These are phyloP conservation scores for Elymnias hypermnestra DNA, from an alignment of 1,140 invertebrate species.

Conservation along the genomic window DNA sequence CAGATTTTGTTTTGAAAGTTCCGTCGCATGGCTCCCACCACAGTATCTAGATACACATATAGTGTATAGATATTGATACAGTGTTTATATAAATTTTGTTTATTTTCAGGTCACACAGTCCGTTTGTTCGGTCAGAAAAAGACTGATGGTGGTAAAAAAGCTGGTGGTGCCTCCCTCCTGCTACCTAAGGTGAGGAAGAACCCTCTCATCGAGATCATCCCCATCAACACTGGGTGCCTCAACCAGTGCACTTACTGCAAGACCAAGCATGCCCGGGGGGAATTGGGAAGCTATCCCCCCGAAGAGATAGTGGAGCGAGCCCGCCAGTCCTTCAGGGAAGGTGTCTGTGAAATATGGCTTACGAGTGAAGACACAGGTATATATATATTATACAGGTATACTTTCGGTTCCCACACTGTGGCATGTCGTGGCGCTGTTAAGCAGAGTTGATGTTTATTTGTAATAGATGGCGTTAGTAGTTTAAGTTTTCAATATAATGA, in stretches of 20 bases:
- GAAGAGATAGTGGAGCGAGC: constrained; percentile 89
- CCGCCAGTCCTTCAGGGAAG: constrained; percentile 91
- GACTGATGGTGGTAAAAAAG: constrained; percentile 86
- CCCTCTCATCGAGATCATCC: constrained; percentile 97
- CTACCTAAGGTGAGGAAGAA: constrained; percentile 97
- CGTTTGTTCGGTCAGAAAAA: constrained; percentile 90
- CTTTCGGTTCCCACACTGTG: no score
- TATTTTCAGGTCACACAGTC: constrained; percentile 83
- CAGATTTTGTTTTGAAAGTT: no score
- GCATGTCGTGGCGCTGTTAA: no score
- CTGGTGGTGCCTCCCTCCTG: constrained; percentile 89
- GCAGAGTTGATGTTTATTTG: no score
- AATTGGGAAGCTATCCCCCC: constrained; percentile 94
- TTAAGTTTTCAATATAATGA: no score
- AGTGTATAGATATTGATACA: no score
- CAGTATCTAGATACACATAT: no score
- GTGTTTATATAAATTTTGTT: no score
- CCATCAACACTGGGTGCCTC: constrained; percentile 97
- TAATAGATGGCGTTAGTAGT: no score
- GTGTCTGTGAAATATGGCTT: constrained; percentile 98
- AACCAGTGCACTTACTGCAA: constrained; percentile 99
- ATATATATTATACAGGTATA: no score
- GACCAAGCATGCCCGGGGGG: constrained; percentile 97
- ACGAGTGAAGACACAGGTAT: constrained; percentile 97
- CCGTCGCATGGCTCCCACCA: no score